These are phyloP conservation scores for Tringa solitaria DNA, from an alignment of 2,113 vertebrate genomes.

Conservation along the genomic window DNA sequence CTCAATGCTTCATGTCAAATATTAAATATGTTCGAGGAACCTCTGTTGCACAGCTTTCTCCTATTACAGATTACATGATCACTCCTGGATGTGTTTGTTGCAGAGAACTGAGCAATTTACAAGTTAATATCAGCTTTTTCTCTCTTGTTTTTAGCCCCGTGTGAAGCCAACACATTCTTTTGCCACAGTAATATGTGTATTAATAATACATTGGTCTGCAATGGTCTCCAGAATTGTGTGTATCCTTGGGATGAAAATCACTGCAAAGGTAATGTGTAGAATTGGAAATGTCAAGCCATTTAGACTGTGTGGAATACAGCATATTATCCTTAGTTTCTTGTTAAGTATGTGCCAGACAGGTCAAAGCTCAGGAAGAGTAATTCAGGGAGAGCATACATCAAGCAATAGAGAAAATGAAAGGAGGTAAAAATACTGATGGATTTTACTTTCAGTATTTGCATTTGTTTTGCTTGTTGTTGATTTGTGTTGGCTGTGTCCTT, in stretches of 20 bases:
- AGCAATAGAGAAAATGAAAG: background rate
- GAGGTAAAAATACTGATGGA: background rate
- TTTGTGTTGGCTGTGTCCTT: background rate
- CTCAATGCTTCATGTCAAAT: background rate
- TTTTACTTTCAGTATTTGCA: background rate
- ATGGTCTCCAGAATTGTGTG: constrained; percentile 97
- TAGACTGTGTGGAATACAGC: background rate
- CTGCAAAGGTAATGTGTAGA: constrained; percentile 88
- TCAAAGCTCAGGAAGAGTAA: background rate
- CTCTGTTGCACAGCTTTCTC: background rate
- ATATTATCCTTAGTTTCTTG: background rate
- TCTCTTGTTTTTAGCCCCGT: constrained; percentile 83
- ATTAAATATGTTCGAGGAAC: background rate
- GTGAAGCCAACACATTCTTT: constrained; percentile 94
- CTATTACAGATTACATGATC: background rate
- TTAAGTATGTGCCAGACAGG: background rate
- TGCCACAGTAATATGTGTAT: constrained; percentile 99
- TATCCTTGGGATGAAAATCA: constrained; percentile 99
- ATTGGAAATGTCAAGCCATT: background rate
- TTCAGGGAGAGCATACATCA: background rate
- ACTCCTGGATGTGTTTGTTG: background rate
- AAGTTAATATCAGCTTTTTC: background rate
- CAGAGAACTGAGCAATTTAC: background rate
- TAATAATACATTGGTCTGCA: constrained; percentile 96
- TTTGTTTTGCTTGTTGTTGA: background rate